Base-by-base conservation (phyloP, 2,888 invertebrate species). In the Nomada lathburiana region DNA sequence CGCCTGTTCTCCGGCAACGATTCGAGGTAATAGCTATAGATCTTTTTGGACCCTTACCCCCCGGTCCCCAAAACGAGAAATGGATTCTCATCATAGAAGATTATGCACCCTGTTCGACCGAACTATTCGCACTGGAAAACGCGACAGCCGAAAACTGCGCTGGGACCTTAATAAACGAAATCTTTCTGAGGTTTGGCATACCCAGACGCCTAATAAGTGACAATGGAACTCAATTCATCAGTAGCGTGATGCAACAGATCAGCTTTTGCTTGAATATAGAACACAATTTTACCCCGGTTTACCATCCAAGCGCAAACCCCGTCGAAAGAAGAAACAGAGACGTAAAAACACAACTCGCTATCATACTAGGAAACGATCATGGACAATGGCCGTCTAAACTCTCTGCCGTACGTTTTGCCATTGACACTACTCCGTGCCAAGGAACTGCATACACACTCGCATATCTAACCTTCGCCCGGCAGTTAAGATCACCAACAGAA, bases 51-150 rank as follows among this genome's bases (percentile, higher is more conserved):
- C 52, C n/a, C 2, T 16, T 53, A 11, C 52, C 52, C 0, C 2
- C 50, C 2, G 44, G 50, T 0, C 52, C 65, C 1, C 18, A n/a
- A 11, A 11, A 67, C 29, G 20, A 53, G 5, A n/a, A 47, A 1
- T 70, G 70, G 70, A 70, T 70, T 2, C 3, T 70, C 2, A 52
- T 70, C n/a, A 11, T 60, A 1, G 70, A 70, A 52, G 70, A 70
- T n/a, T 23, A 18, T 10, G 52, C 70, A 0, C 23, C 50, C 2
- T 18, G 50, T 0, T 60, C 60, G 60, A 50, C 50, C 0, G 60
- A 70, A 16, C 0, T 70, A 9, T 70, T 70, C 13, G 10, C 70
- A 4, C 9, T 70, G 9, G 1, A 18, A 5, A 2, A n/a, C 1
- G 70, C 70, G 1, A 44, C 60, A 10, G 70, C 70, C 4, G 60